A percentile compares a stretch with the other conserved stretches of the same genome.
Conservation (phyloP, 2,797 vertebrate species). For the Eulemur mongoz region DNA sequence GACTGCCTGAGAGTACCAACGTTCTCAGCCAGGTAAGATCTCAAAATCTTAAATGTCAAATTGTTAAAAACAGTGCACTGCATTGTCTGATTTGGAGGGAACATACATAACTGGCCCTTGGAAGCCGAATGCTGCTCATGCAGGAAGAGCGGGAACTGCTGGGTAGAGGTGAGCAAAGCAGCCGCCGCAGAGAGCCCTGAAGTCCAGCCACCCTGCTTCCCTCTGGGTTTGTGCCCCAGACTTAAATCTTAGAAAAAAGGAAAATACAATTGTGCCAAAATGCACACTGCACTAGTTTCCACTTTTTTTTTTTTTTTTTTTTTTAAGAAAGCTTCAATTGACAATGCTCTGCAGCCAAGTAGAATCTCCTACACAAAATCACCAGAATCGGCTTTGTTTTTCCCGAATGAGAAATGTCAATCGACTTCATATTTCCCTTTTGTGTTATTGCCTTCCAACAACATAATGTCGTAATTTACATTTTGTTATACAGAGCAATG, state of each 20-base stretch:
- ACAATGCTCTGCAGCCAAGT: background rate
- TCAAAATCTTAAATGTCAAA: background rate
- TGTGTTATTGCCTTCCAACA: background rate
- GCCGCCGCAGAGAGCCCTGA: background rate
- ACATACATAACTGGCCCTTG: fast-evolving
- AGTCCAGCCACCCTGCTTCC: too few species aligned
- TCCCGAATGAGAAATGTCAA: background rate
- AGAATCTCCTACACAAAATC: background rate
- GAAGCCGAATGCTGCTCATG: fast-evolving
- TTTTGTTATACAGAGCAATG: background rate
- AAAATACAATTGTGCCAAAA: background rate
- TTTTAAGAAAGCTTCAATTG: background rate
- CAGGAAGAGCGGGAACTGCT: background rate
- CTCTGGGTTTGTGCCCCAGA: background rate
- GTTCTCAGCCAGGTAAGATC: background rate
- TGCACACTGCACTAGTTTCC: background rate
- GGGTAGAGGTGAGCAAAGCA: background rate
- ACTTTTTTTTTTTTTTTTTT: background rate
- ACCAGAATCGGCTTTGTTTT: background rate
- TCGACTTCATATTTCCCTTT: background rate
- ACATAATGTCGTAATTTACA: background rate
- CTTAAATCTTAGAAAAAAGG: background rate
- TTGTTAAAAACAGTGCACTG: background rate
- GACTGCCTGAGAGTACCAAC: background rate
- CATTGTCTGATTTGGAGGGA: background rate